These are phyloP conservation scores for Phacellophora camtschatica DNA, from an alignment of 30 jellyfish, hydroid and myxozoan species.

Conservation along the genomic window DNA sequence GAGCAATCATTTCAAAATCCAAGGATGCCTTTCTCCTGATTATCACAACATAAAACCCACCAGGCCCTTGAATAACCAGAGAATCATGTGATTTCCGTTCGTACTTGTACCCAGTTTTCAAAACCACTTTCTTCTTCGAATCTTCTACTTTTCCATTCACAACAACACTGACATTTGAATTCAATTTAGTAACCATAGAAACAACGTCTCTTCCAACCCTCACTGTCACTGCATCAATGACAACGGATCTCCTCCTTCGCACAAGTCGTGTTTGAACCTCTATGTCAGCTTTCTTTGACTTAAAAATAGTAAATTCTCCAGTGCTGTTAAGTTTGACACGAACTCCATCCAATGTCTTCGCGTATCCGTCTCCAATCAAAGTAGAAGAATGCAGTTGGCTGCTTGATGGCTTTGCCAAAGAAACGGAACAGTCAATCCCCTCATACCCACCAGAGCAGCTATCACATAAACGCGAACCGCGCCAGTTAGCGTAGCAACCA, in stretches of 20 bases:
- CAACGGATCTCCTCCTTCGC: constrained; percentile 55
- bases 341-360: constrained; percentile 43
- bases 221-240: constrained; percentile 42
- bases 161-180: constrained; percentile 20
- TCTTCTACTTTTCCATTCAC: constrained; percentile 24
- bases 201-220: constrained; percentile 23
- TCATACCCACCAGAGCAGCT: constrained; percentile 30
- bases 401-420: neutral
- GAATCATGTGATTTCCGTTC: constrained; percentile 10
- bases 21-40: neutral
- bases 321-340: constrained; percentile 44
- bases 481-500: constrained; percentile 46
- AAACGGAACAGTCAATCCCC: constrained; percentile 42
- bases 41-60: constrained; percentile 10
- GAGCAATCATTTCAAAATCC: constrained; percentile 23
- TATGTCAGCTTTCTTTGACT: neutral
- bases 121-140: neutral
- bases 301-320: constrained; percentile 42
- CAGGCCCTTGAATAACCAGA: neutral
- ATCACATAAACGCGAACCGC: constrained; percentile 30
- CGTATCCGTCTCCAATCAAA: constrained; percentile 28
- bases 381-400: constrained; percentile 25
- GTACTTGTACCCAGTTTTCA: constrained; percentile 3
- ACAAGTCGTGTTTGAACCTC: constrained; percentile 49
- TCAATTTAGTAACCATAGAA: neutral